These are phyloP conservation scores for Sebastes matsubarae DNA, from an alignment of 2,797 vertebrate genomes.

Conservation along the genomic window DNA sequence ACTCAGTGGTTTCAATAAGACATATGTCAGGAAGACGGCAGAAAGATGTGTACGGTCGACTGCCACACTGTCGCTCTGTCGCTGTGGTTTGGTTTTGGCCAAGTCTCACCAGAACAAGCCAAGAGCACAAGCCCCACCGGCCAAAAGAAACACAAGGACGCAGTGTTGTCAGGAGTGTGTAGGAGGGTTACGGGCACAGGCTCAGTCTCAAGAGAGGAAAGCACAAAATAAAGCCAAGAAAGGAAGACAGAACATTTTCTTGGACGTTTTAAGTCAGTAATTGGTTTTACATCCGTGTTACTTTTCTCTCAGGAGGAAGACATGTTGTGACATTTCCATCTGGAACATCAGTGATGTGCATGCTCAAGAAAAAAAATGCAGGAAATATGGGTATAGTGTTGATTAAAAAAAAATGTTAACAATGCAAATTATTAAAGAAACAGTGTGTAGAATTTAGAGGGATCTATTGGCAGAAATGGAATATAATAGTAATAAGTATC, in stretches of 20 bases:
- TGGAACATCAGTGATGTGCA: neutral
- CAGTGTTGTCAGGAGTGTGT: slow-evolving; percentile 50
- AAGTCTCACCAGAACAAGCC: slow-evolving; percentile 44
- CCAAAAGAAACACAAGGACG: slow-evolving; percentile 60
- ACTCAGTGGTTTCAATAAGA: neutral
- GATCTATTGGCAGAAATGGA: too few relatives aligned
- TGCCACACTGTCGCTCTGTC: slow-evolving; percentile 3
- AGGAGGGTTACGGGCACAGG: slow-evolving; percentile 40
- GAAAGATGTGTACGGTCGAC: neutral
- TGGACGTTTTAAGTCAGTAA: neutral
- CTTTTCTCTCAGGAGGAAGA: slow-evolving; percentile 17
- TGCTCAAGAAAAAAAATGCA: neutral
- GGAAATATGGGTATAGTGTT: neutral
- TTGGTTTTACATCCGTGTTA: neutral
- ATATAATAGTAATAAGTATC: too few relatives aligned
- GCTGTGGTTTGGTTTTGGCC: slow-evolving; percentile 17
- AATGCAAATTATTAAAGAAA: neutral
- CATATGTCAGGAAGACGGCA: neutral
- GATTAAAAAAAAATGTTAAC: neutral
- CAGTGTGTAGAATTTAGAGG: too few relatives aligned
- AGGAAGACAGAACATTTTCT: slow-evolving; percentile 22
- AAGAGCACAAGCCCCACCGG: slow-evolving; percentile 15
- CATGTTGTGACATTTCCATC: slow-evolving; percentile 11
- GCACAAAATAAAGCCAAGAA: slow-evolving; percentile 36
- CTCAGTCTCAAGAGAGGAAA: slow-evolving; percentile 48